Percentiles rank a stretch among this genome's conserved stretches.
phyloP scores from a whole-genome alignment of 1,140 invertebrate species.

The Bombus vancouverensis region DNA sequence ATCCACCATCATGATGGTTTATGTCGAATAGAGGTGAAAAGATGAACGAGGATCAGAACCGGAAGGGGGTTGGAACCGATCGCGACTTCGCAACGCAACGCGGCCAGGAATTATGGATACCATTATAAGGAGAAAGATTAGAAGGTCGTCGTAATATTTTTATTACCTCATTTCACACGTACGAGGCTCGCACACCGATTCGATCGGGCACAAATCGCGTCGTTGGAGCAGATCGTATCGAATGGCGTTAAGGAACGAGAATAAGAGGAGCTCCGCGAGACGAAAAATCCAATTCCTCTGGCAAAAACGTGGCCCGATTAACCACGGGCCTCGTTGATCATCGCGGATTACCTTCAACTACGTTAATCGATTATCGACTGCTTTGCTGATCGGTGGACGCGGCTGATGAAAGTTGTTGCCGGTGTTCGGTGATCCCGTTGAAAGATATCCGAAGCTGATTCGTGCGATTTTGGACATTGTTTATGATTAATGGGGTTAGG shows the following conservation, averaged over 20 bases:
- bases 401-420: background rate
- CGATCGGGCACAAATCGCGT: conserved; percentile 52
- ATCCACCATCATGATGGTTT: conserved; percentile 48
- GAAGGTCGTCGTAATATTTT: conserved; percentile 74
- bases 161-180: conserved; percentile 69
- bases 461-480: background rate
- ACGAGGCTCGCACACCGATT: conserved; percentile 35
- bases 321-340: conserved; percentile 30
- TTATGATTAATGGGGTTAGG: background rate
- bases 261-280: background rate
- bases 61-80: conserved; percentile 40
- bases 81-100: conserved; percentile 69
- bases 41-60: conserved; percentile 42
- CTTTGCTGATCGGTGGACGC: background rate
- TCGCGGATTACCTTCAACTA: background rate
- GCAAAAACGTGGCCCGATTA: conserved; percentile 22
- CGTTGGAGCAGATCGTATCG: conserved; percentile 46
- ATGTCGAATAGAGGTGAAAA: conserved; percentile 32
- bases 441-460: background rate
- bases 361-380: conserved; percentile 33
- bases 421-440: background rate
- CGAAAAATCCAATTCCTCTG: conserved; percentile 38
- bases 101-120: conserved; percentile 72
- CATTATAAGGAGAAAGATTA: conserved; percentile 75
- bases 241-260: conserved; percentile 26